phyloP scores from a whole-genome alignment of 2,888 invertebrate species.

The Chalcosyrphus nemorum region DNA sequence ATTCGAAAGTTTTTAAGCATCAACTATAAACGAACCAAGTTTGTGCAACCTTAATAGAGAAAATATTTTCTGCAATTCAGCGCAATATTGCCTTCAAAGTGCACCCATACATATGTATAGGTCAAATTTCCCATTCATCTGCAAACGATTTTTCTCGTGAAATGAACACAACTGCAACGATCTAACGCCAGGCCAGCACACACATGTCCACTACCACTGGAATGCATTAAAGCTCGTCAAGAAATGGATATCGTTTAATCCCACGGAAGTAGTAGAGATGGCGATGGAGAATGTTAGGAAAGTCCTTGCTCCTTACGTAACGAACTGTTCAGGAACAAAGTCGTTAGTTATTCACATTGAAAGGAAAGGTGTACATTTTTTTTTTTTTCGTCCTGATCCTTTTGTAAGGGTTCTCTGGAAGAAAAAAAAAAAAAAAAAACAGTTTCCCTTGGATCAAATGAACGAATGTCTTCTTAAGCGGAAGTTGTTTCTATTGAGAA shows the following conservation, averaged over 20 bases:
- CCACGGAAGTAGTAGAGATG: background rate
- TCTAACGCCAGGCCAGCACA: background rate
- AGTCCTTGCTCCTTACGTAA: background rate
- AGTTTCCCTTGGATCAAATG: constrained; percentile 8
- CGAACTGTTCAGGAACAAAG: constrained; percentile 5
- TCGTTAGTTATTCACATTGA: constrained; percentile 14
- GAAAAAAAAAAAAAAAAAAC: background rate
- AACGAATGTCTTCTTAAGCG: constrained; percentile 22
- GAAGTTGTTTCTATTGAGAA: constrained; percentile 34
- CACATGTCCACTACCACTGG: background rate
- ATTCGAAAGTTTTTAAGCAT: no score
- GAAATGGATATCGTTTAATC: constrained; percentile 10
- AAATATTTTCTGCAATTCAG: background rate
- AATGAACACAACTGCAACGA: background rate
- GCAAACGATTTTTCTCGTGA: background rate
- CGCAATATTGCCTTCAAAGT: no score
- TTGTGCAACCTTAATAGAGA: background rate
- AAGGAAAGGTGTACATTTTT: background rate
- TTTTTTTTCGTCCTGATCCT: background rate
- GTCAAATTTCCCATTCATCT: background rate
- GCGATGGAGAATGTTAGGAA: background rate
- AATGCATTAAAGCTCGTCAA: background rate
- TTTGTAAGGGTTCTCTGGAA: background rate
- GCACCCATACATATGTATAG: no score
- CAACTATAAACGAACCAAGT: no score